Conservation (phyloP, 2,888 invertebrate species). For the Dusona sp. region DNA sequence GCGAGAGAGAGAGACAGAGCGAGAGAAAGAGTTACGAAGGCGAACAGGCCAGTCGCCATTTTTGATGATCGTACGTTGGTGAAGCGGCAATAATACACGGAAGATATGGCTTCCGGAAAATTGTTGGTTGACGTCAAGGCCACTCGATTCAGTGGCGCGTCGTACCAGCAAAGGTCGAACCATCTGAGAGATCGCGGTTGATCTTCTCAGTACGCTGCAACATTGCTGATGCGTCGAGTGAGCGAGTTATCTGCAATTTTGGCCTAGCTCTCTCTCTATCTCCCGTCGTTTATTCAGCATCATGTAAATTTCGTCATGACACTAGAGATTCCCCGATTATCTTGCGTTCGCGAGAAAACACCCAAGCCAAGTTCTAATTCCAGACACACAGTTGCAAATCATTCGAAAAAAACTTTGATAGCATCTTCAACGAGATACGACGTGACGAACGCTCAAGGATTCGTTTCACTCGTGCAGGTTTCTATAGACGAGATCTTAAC, state of each 20-base stretch:
- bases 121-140: constrained; percentile 64
- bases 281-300: constrained; percentile 53
- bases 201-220: constrained; percentile 39
- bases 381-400: constrained; percentile 57
- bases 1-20: not conserved
- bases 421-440: constrained; percentile 43
- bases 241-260: constrained; percentile 56
- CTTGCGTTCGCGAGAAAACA: constrained; percentile 33
- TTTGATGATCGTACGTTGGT: constrained; percentile 17
- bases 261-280: constrained; percentile 48
- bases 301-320: constrained; percentile 43
- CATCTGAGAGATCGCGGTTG: not conserved
- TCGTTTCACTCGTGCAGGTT: not conserved
- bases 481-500: not conserved
- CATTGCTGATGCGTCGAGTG: constrained; percentile 49
- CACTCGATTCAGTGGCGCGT: constrained; percentile 58
- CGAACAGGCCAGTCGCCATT: constrained; percentile 62
- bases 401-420: constrained; percentile 53
- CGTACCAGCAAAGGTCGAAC: constrained; percentile 52
- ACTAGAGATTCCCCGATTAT: constrained; percentile 57
- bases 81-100: constrained; percentile 64
- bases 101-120: constrained; percentile 69
- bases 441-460: constrained; percentile 57
- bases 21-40: constrained; percentile 57
- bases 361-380: constrained; percentile 65